Evolutionary conservation across 1,140 invertebrate species (phyloP).

Genomic region (Eupristina koningsbergeri): DNA sequence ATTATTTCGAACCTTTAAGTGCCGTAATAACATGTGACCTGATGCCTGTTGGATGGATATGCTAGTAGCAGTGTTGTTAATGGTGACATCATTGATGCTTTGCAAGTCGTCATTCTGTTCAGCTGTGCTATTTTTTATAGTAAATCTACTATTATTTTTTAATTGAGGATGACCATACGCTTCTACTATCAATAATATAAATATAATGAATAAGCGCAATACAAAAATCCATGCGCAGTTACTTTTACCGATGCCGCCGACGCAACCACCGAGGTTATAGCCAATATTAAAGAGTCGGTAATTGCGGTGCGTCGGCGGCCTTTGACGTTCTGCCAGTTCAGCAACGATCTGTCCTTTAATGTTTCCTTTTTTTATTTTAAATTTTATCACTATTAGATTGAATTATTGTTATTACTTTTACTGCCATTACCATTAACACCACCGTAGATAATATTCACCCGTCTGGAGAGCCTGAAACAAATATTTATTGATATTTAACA

Average conservation of each 20-base stretch:
- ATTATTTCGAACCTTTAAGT: constrained; percentile 55
- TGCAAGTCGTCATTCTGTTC: neutral
- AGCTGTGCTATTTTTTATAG: neutral
- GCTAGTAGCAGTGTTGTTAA: constrained; percentile 5
- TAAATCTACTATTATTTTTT: neutral
- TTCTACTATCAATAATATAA: neutral
- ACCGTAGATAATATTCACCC: neutral
- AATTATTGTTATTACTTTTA: neutral
- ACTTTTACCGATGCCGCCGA: neutral
- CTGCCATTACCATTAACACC: no score
- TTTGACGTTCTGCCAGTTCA: constrained; percentile 47
- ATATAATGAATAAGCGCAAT: neutral
- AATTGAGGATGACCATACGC: neutral
- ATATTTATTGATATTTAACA: no score
- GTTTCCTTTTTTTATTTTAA: neutral
- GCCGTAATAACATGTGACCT: constrained; percentile 54
- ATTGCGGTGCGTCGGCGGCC: constrained; percentile 37
- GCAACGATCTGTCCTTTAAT: constrained; percentile 37
- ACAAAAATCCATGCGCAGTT: neutral
- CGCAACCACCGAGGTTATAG: neutral
- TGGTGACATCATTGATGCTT: neutral
- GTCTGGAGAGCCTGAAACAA: neutral
- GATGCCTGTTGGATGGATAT: neutral
- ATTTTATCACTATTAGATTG: constrained; percentile 5
- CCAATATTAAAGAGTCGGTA: constrained; percentile 2